A percentile compares a stretch with the other conserved stretches of the same genome.
phyloP scores from a whole-genome alignment of 2,797 vertebrate genomes.

The Pseudocheirus occidentalis region DNA sequence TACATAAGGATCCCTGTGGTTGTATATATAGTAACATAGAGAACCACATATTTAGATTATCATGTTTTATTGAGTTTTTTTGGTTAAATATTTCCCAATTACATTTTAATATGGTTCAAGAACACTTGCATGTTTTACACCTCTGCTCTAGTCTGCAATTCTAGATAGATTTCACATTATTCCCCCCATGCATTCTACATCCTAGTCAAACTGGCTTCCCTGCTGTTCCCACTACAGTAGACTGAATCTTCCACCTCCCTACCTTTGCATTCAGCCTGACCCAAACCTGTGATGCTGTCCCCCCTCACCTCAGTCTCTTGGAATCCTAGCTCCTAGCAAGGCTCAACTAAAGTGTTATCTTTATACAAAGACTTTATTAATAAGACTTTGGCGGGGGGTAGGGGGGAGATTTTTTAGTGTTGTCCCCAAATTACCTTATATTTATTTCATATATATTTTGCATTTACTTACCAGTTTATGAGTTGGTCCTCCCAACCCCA shows the following conservation, averaged over 20 bases:
- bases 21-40: not conserved
- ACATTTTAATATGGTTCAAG: not conserved
- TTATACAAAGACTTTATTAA: not conserved
- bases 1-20: not conserved
- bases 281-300: not conserved
- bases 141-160: not conserved
- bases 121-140: not conserved
- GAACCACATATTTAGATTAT: not conserved
- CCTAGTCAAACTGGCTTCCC: not conserved
- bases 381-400: not conserved
- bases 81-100: not conserved
- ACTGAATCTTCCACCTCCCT: not conserved
- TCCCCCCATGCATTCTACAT: not conserved
- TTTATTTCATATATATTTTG: not conserved
- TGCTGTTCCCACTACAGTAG: not conserved
- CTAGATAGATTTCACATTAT: not conserved
- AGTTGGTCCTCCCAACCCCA: not conserved
- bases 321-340: not conserved
- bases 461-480: not conserved
- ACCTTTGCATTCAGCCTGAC: not conserved
- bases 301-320: not conserved
- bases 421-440: not conserved
- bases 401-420: too few species aligned
- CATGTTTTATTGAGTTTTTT: not conserved
- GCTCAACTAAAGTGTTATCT: not conserved